Percentiles rank a stretch among this genome's conserved stretches.
phyloP scores from a whole-genome alignment of 2,888 invertebrate genomes.

The Conops quadrifasciatus region DNA sequence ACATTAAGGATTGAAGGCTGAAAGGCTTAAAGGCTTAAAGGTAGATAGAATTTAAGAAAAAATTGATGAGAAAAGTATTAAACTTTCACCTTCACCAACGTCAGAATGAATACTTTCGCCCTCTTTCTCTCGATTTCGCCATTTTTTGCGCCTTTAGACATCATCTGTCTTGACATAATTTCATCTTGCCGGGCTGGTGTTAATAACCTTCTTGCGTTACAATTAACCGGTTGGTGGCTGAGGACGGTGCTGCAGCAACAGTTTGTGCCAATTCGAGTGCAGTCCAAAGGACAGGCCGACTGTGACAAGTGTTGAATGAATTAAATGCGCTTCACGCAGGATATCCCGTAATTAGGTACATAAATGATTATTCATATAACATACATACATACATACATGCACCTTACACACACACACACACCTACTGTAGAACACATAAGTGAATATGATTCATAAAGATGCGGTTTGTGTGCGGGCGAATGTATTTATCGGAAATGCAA shows the following conservation, averaged over 20 bases:
- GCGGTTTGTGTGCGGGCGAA: conserved; percentile 8
- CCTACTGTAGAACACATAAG: not conserved
- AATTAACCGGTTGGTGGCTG: not conserved
- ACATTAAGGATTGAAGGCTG: too few relatives aligned
- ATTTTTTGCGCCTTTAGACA: too few relatives aligned
- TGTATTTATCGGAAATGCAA: conserved; percentile 24
- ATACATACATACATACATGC: not conserved
- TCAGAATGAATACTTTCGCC: too few relatives aligned
- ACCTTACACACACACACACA: not conserved
- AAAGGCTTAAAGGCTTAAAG: too few relatives aligned
- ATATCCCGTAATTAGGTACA: conserved; percentile 37
- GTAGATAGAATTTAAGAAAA: too few relatives aligned
- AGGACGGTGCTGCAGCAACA: too few relatives aligned
- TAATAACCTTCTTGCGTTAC: not conserved
- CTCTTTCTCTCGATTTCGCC: too few relatives aligned
- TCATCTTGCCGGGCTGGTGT: too few relatives aligned
- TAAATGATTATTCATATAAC: conserved; percentile 3
- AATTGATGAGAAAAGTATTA: too few relatives aligned
- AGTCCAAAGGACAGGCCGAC: not conserved
- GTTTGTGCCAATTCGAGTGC: conserved; percentile 3
- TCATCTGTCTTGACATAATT: too few relatives aligned
- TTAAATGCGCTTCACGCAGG: conserved; percentile 37
- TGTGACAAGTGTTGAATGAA: conserved; percentile 30
- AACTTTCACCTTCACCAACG: too few relatives aligned
- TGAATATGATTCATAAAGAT: conserved; percentile 4